These are phyloP conservation scores for Nomada ruficornis DNA, from an alignment of 2,888 invertebrate species.

Conservation along the genomic window DNA sequence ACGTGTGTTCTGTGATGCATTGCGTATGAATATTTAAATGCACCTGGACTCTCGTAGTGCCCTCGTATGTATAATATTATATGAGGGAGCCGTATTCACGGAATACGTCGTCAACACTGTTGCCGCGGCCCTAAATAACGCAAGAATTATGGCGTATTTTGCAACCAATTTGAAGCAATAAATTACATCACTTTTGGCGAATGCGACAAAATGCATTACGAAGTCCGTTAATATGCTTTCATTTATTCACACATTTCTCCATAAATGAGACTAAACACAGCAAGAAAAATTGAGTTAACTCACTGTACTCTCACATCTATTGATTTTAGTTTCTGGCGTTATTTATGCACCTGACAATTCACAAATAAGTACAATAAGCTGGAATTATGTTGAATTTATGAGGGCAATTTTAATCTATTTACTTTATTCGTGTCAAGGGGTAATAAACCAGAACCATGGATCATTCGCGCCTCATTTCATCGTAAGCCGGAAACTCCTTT, in stretches of 20 bases:
- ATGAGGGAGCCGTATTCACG: conserved; percentile 41
- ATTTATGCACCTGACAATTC: too few relatives aligned
- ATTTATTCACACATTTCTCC: conserved; percentile 51
- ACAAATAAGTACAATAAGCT: too few relatives aligned
- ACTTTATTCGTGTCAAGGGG: not conserved
- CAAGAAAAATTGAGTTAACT: conserved; percentile 3
- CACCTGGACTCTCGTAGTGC: conserved; percentile 44
- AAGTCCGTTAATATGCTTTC: conserved; percentile 61
- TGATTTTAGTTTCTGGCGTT: too few relatives aligned
- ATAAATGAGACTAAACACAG: conserved; percentile 21
- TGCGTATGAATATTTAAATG: conserved; percentile 69
- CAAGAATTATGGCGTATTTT: conserved; percentile 74
- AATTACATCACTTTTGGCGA: conserved; percentile 65
- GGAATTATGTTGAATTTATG: not conserved
- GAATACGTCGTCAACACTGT: conserved; percentile 66
- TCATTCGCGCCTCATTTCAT: conserved; percentile 2
- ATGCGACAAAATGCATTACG: conserved; percentile 56
- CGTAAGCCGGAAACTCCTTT: conserved; percentile 4
- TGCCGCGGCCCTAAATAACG: conserved; percentile 53
- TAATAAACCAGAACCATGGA: conserved; percentile 4
- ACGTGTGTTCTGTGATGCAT: conserved; percentile 60
- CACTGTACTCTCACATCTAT: too few relatives aligned
- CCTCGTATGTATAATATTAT: conserved; percentile 54
- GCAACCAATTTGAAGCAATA: conserved; percentile 75
- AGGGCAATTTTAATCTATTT: not conserved